Base-by-base conservation (phyloP, 2,113 vertebrate genomes). In the Nannobrachium achirus region DNA sequence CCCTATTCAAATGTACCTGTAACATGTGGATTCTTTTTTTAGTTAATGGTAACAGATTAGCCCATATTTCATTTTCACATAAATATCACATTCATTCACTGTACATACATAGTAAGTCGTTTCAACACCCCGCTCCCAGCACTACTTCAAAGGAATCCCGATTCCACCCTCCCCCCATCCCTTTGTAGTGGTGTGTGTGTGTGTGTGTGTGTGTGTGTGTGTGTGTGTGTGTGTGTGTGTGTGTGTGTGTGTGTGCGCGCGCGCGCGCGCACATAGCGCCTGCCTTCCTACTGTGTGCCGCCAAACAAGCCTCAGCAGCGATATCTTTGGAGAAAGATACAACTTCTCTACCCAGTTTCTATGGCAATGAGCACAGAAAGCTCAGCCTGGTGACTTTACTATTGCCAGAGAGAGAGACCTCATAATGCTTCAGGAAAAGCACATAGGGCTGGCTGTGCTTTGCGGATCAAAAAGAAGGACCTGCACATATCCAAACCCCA, bases 281-380 rank as follows among this genome's bases (percentile, higher is more conserved):
- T 56, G 46, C 67, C 55, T 69, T 16, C 8, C 58, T 49, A 25
- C 71, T 61, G 52, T 71, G 66, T 56, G 66, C 56, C 57, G 69
- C 66, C 74, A 74, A 81, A 80, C 68, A 81, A 79, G 60, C 16
- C 69, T 19, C 57, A 69, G 14, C 25, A 69, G 14, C 25, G 15
- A 74, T 50, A 68, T 71, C 75, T 60, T 55, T 62, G 58, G 59
- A 67, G 66, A 58, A 67, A 72, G 10, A 56, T 18, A 53, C 33
- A 56, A 33, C 25, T 33, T 64, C 56, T 78, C 40, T 20, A 33
- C 25, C 40, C 65, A 66, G 80, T 80, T 85, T 85, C 83, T 83
- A 79, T 80, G 83, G 78, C 71, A 73, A 87, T 83, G 20, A 53
- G 40, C 25, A 56, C 44, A 50, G 50, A 33, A 56, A 59, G 51